Conservation (phyloP, 2,888 invertebrate genomes). For the Rhyacophila evoluta region DNA sequence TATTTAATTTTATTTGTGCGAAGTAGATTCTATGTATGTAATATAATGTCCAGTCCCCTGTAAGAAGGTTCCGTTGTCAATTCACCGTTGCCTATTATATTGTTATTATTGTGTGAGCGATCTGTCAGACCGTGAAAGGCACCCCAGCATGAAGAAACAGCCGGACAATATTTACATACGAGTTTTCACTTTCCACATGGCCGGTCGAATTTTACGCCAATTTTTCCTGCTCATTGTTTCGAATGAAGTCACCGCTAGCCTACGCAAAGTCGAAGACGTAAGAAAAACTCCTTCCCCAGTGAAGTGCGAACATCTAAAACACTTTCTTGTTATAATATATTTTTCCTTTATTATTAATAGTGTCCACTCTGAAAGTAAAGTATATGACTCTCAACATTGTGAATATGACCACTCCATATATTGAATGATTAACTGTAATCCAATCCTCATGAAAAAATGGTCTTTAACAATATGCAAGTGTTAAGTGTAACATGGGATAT, state of each 20-base stretch:
- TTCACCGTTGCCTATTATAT: constrained; percentile 4
- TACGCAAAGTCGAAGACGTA: constrained; percentile 20
- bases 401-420: too few species aligned
- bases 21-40: too few species aligned
- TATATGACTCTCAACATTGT: too few species aligned
- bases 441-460: too few species aligned
- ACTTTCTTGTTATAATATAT: too few species aligned
- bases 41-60: background rate
- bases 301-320: background rate
- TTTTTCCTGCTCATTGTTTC: constrained; percentile 52
- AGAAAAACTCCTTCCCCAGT: background rate
- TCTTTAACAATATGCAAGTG: too few species aligned
- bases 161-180: constrained; percentile 52
- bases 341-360: too few species aligned
- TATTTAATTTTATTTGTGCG: too few species aligned
- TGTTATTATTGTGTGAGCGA: constrained; percentile 17
- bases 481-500: too few species aligned
- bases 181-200: constrained; percentile 35
- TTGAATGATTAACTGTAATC: too few species aligned
- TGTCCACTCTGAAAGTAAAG: too few species aligned
- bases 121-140: constrained; percentile 36
- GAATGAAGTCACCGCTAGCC: constrained; percentile 40
- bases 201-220: constrained; percentile 46
- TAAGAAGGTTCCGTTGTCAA: background rate
- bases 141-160: constrained; percentile 31